Evolutionary conservation across 2,113 vertebrate species (phyloP).

Genomic region (Neotragus moschatus): DNA sequence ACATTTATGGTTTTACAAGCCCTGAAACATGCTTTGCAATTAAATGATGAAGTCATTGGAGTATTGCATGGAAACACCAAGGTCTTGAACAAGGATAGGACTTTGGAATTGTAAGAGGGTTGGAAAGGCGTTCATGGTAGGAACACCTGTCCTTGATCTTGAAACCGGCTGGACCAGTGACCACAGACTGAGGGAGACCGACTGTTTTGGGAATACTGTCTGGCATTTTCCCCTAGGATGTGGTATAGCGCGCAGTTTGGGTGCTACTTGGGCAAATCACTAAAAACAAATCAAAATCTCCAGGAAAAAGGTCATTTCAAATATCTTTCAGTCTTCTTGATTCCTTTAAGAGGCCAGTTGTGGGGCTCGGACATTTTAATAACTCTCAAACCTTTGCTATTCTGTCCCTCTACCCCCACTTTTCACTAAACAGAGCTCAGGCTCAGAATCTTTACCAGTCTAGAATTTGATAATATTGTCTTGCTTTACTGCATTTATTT

Average conservation of each 20-base stretch:
- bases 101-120: neutral
- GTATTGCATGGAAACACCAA: neutral
- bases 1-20: slow-evolving; percentile 13
- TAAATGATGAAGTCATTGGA: neutral
- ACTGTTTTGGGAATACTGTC: no score
- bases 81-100: neutral
- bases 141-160: neutral
- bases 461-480: neutral
- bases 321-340: neutral
- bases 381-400: neutral
- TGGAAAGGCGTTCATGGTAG: neutral
- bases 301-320: neutral
- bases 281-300: neutral
- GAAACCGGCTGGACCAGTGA: neutral
- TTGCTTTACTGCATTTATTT: neutral
- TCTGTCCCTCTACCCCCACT: neutral
- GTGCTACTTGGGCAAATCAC: neutral
- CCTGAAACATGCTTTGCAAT: neutral
- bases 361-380: neutral
- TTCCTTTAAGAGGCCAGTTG: neutral
- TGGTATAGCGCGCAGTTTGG: no score
- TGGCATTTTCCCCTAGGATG: neutral
- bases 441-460: neutral
- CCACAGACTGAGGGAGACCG: neutral
- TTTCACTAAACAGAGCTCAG: neutral